These are phyloP conservation scores for Gephyroberyx darwinii DNA, from an alignment of 2,797 vertebrate species.

Conservation along the genomic window DNA sequence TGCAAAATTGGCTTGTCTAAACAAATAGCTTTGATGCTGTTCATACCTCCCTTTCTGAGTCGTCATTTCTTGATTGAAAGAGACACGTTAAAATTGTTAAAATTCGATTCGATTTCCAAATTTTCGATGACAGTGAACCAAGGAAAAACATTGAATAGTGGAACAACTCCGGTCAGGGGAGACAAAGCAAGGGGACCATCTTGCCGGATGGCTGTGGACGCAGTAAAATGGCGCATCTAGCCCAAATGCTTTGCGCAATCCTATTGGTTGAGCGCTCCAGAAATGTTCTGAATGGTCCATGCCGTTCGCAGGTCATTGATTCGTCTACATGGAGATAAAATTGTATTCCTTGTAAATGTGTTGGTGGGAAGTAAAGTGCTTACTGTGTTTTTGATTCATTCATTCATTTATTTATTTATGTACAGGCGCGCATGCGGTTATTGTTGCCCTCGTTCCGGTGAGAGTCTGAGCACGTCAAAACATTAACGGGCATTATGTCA, in stretches of 20 bases:
- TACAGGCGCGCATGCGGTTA: neutral
- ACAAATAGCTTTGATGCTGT: slow-evolving; percentile 50
- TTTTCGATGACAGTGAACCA: slow-evolving; percentile 32
- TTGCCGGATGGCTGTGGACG: slow-evolving; percentile 86
- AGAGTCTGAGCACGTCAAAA: neutral
- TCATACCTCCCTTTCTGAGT: slow-evolving; percentile 84
- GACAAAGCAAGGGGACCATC: slow-evolving; percentile 88
- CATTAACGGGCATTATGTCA: neutral
- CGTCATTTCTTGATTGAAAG: slow-evolving; percentile 81
- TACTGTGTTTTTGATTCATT: neutral
- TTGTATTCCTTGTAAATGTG: slow-evolving; percentile 1
- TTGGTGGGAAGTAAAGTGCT: slow-evolving; percentile 18
- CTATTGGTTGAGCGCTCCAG: slow-evolving; percentile 68
- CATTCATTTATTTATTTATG: neutral
- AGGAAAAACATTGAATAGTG: slow-evolving; percentile 48
- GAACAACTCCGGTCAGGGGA: slow-evolving; percentile 74
- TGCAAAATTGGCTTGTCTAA: slow-evolving; percentile 57
- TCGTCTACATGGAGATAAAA: slow-evolving; percentile 12
- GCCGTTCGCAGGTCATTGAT: slow-evolving; percentile 7
- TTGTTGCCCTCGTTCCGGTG: neutral
- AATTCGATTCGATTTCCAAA: neutral
- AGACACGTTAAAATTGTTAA: slow-evolving; percentile 26
- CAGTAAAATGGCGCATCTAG: slow-evolving; percentile 87
- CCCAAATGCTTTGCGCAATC: slow-evolving; percentile 59
- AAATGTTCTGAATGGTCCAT: slow-evolving; percentile 40